These are phyloP conservation scores for Urechis unicinctus DNA, from an alignment of 2,888 invertebrate species.

Conservation along the genomic window DNA sequence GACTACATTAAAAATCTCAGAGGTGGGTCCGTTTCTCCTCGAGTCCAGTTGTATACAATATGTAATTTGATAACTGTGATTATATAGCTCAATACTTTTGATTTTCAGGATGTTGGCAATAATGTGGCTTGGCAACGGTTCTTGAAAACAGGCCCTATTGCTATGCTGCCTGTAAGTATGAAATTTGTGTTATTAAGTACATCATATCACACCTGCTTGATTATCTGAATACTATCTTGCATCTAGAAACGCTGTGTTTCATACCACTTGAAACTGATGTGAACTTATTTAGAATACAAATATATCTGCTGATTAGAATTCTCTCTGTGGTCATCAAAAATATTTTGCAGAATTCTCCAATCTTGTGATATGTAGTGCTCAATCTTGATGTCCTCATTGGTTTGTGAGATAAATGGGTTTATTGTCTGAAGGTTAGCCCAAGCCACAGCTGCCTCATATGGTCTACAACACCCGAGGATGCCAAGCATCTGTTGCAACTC, in stretches of 20 bases:
- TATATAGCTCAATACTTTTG: background rate
- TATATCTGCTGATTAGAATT: slow-evolving; percentile 54
- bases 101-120: slow-evolving; percentile 64
- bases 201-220: background rate
- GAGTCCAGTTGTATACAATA: background rate
- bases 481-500: slow-evolving; percentile 66
- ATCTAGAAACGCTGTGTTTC: too few species aligned
- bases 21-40: slow-evolving; percentile 64
- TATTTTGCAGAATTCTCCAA: too few species aligned
- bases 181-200: background rate
- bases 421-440: slow-evolving; percentile 39
- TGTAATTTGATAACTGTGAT: background rate
- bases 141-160: slow-evolving; percentile 84
- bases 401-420: too few species aligned
- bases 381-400: too few species aligned
- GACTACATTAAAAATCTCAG: slow-evolving; percentile 74
- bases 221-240: too few species aligned
- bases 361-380: too few species aligned
- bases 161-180: slow-evolving; percentile 67
- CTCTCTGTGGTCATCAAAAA: slow-evolving; percentile 50
- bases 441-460: slow-evolving; percentile 86
- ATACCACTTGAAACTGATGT: background rate
- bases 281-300: background rate
- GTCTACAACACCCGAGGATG: slow-evolving; percentile 73
- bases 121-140: slow-evolving; percentile 94